Conservation (phyloP, 37 sponge, comb jelly and placozoan genomes). For the Spongilla lacustris region DNA sequence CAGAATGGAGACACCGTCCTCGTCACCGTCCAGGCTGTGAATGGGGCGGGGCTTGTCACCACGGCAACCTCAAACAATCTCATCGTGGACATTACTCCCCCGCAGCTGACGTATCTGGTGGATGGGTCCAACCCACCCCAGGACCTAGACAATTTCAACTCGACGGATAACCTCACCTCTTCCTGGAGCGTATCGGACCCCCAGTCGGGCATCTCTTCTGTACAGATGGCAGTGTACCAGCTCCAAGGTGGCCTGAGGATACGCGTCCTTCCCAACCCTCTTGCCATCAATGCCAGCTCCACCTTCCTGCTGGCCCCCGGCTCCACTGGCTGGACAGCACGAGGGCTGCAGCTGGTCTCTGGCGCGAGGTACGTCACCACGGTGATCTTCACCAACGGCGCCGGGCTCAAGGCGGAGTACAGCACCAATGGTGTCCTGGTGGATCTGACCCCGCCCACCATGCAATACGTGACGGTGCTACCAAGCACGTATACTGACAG, state of each 20-base stretch:
- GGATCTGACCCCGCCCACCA: slow-evolving; percentile 17
- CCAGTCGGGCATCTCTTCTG: slow-evolving; percentile 46
- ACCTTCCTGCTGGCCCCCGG: neutral
- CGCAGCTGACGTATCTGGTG: slow-evolving; percentile 34
- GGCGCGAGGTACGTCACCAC: slow-evolving; percentile 41
- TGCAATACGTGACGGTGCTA: slow-evolving; percentile 5
- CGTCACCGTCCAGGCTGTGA: slow-evolving; percentile 45
- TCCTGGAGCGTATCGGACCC: slow-evolving; percentile 48
- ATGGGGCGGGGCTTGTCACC: slow-evolving; percentile 54
- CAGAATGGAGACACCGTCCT: slow-evolving; percentile 47
- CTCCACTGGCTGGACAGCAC: neutral
- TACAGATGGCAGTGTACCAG: slow-evolving; percentile 36
- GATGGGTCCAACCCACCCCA: slow-evolving; percentile 26
- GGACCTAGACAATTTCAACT: slow-evolving; percentile 33
- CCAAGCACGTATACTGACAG: neutral
- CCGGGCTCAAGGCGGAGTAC: neutral
- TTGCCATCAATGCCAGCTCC: neutral
- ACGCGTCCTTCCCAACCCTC: slow-evolving; percentile 28
- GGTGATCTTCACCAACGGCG: slow-evolving; percentile 54
- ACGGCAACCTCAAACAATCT: slow-evolving; percentile 39
- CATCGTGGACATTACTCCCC: slow-evolving; percentile 67
- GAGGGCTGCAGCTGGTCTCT: slow-evolving; percentile 12
- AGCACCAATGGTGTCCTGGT: slow-evolving; percentile 17
- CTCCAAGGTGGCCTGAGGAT: slow-evolving; percentile 39
- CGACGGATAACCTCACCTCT: neutral